These are phyloP conservation scores for Gallinago nigripennis DNA, from an alignment of 2,797 vertebrate species.

Conservation along the genomic window DNA sequence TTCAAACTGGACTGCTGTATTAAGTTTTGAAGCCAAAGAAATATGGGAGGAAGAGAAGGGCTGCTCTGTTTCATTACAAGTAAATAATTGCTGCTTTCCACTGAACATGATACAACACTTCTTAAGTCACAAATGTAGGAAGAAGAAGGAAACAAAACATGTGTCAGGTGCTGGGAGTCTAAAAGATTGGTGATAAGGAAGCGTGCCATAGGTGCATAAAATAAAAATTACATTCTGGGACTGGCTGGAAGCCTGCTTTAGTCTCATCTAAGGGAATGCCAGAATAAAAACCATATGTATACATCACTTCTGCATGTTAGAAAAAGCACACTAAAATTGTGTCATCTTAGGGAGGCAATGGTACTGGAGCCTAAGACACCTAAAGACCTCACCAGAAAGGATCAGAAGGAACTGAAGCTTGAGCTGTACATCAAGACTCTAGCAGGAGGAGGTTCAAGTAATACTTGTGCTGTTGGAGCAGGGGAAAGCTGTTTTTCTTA, in stretches of 20 bases:
- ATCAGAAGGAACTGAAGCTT: background rate
- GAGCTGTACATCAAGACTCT: background rate
- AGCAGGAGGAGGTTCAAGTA: background rate
- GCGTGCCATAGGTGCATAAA: background rate
- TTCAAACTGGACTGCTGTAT: background rate
- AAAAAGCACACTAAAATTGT: no score
- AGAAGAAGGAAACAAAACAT: background rate
- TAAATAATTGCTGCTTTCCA: background rate
- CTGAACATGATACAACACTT: background rate
- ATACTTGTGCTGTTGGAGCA: accelerated
- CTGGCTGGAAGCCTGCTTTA: background rate
- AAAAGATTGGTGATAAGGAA: background rate
- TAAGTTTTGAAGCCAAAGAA: background rate
- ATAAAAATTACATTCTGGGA: background rate
- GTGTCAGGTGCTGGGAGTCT: background rate
- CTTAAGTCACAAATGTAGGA: background rate
- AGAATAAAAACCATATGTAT: background rate
- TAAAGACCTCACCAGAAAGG: background rate
- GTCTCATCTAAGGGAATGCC: accelerated
- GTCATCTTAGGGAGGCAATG: background rate
- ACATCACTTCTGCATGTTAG: background rate
- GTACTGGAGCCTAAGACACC: background rate
- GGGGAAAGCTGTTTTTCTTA: background rate
- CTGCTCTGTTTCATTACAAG: background rate
- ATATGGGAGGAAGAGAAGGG: background rate